phyloP scores from a whole-genome alignment of 1,140 invertebrate genomes.

The Heliconius himera region DNA sequence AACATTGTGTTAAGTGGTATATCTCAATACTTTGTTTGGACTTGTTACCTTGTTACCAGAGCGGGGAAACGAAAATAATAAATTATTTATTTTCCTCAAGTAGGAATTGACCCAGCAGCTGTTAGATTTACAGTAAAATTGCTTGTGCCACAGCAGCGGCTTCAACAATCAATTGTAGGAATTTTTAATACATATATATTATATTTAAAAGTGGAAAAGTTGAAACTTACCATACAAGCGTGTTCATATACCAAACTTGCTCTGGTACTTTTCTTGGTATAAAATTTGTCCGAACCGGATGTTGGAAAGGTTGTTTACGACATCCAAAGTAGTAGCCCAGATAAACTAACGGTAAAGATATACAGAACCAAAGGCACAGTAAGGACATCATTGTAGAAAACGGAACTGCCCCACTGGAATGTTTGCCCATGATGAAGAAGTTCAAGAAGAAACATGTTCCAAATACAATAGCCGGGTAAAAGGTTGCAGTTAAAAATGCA shows the following conservation, averaged over 20 bases:
- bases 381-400: conserved; percentile 98
- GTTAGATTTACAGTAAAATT: no score
- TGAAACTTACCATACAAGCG: conserved; percentile 89
- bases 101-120: no score
- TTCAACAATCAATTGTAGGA: no score
- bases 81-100: no score
- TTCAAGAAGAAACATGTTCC: conserved; percentile 96
- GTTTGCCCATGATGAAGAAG: conserved; percentile 99
- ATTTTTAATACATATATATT: no score
- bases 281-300: conserved; percentile 99
- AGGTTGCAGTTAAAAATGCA: conserved; percentile 94
- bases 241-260: conserved; percentile 99
- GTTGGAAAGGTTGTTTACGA: conserved; percentile 97
- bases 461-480: conserved; percentile 96
- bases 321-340: conserved; percentile 98
- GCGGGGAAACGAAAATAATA: no score
- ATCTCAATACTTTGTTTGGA: no score
- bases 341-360: conserved; percentile 97
- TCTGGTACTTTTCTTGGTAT: conserved; percentile 98
- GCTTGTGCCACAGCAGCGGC: no score
- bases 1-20: no score
- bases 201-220: background rate
- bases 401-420: conserved; percentile 97
- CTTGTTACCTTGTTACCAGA: no score
- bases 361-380: conserved; percentile 96